Evolutionary conservation across 1,140 invertebrate genomes (phyloP), one percentile per base, ranked within the genome.

Genomic region (Lordiphosa collinella): DNA sequence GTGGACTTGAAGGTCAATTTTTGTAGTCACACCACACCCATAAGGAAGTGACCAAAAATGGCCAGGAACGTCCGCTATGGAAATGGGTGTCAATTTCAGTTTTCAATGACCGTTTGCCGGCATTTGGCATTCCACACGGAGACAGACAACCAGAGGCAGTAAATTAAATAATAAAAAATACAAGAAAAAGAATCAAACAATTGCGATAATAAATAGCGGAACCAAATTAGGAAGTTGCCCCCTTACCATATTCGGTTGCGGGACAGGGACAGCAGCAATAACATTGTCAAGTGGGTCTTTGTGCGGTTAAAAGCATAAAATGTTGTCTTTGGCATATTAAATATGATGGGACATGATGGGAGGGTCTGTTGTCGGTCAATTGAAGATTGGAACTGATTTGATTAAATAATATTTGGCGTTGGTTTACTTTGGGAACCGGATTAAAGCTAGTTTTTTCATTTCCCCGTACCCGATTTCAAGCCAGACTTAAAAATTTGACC

Each of bases 141-240:
- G 29, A 14, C 43, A 48, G 58, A n/a, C n/a, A n/a, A n/a, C n/a
- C n/a, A n/a, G n/a, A 41, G 29, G 16, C 43, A 48, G 58, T 61
- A 68, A 63, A 82, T 82, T 82, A 82, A 82, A 72, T 82, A 84
- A 82, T 76, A 69, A 65, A 79, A 16, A 51, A 40, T 44, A 55
- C 16, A 43, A 57, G 51, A 43, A 66, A 38, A 48, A 41, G 34
- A 64, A 57, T 34, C 44, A 62, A 73, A 51, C 52, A 51, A 34
- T 63, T 63, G 71, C 49, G 70, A 68, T 66, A 65, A 50, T 48
- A 57, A 63, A 66, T 59, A 86, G 72, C 82, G 82, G 82, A 86
- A 86, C 82, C 82, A 86, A 86, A 86, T 86, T 86, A 74, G 82
- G 82, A 86, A 86, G 82, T 86, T 55, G 59, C 78, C 72, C 68